phyloP scores from a whole-genome alignment of 2,113 vertebrate species.

The Campylomormyrus numenius region DNA sequence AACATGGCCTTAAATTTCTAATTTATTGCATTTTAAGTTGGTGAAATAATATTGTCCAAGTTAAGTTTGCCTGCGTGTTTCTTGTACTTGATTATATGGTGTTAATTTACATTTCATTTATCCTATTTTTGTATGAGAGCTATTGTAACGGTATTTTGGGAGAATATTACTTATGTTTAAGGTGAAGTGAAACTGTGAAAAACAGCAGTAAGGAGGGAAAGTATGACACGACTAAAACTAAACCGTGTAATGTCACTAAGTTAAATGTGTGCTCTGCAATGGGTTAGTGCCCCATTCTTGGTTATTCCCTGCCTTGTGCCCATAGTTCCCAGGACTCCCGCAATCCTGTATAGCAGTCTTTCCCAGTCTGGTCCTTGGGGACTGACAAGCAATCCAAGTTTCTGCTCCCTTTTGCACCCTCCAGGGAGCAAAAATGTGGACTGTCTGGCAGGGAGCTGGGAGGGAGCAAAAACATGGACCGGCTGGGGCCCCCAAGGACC shows the following conservation, averaged over 20 bases:
- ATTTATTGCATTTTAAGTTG: constrained; percentile 5
- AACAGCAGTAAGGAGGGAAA: too few species aligned
- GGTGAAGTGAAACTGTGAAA: not conserved
- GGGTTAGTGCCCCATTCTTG: too few species aligned
- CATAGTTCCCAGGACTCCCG: not conserved
- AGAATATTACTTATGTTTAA: not conserved
- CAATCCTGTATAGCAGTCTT: not conserved
- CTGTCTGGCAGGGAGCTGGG: not conserved
- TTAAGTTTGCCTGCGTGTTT: not conserved
- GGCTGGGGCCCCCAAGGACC: not conserved
- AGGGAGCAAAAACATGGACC: not conserved
- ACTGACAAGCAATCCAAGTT: not conserved
- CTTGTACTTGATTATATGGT: not conserved
- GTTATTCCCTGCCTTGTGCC: not conserved
- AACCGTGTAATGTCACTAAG: not conserved
- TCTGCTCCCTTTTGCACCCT: not conserved
- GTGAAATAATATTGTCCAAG: not conserved
- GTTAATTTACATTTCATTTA: not conserved
- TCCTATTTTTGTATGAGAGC: not conserved
- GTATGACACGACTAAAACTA: not conserved
- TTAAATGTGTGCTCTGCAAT: not conserved
- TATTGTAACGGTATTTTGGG: not conserved
- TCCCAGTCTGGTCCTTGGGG: not conserved
- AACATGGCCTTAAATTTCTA: not conserved
- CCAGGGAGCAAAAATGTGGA: not conserved